Evolutionary conservation across 2,797 vertebrate species (phyloP), one percentile per base, ranked within the genome.

Genomic region (Gymnoscopelus braueri): DNA sequence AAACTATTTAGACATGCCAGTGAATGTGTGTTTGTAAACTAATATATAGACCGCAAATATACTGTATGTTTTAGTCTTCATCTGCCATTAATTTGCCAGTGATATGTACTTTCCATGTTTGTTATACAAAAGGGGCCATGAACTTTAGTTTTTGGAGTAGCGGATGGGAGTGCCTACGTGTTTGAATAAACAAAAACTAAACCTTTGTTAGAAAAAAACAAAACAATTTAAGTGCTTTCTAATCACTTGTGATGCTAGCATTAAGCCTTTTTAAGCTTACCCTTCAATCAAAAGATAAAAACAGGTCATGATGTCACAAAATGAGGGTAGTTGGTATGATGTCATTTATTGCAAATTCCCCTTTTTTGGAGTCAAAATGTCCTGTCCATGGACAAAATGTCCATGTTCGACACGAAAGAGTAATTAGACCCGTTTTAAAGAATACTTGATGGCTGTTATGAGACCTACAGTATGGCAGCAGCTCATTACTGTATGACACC

Each of bases 1-100:
- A 82, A 83, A 77, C 63, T 86, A 87, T 85, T 78, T 77, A 72
- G 71, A 88, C 85, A 83, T 82, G 76, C 85, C 65, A 69, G 77
- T 90, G 87, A 92, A 89, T 79, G 85, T 90, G 82, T 87, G 76
- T 92, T 88, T 89, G 84, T 86, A 81, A 72, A 82, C 69, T 65
- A 53, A 14, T 72, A 66, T 72, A 75, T 63, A 69, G 69, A 78
- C 71, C 0, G 51, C 62, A 78, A 76, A 83, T 84, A 82, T 67
- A 44, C 39, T 44, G 39, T 44, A 76, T 75, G 72, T 77, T 74
- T 85, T 75, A 72, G 67, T 88, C 67, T 60, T 78, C 83, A 85
- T 80, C 75, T 67, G 63, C 61, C 0, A 2, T 80, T 78, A 4
- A 62, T 79, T 75, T 82, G 50, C 65, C 56, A 83, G 55, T 63